These are phyloP conservation scores for Zalophus californianus DNA, from an alignment of 2,797 vertebrate species.

Conservation along the genomic window DNA sequence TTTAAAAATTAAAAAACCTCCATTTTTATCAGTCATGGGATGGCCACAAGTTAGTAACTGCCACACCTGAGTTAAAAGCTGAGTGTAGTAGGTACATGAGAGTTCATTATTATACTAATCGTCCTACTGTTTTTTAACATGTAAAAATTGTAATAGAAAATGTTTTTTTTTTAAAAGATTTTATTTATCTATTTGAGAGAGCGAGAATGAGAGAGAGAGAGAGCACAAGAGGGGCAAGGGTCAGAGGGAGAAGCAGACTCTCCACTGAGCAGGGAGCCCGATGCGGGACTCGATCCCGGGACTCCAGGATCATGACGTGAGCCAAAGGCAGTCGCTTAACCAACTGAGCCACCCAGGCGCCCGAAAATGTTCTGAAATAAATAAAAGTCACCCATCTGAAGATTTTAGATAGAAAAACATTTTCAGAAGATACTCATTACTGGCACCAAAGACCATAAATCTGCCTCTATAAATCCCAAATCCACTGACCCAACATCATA, in stretches of 20 bases:
- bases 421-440: constrained; percentile 25
- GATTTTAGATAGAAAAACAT: background rate
- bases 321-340: too few relatives aligned
- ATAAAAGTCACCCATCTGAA: background rate
- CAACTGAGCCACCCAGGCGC: too few relatives aligned
- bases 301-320: too few relatives aligned
- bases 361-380: background rate
- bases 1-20: background rate
- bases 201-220: too few relatives aligned
- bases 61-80: constrained; percentile 33
- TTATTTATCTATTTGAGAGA: too few relatives aligned
- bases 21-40: background rate
- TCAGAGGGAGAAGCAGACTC: too few relatives aligned
- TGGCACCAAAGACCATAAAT: background rate
- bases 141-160: background rate
- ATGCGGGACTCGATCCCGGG: too few relatives aligned
- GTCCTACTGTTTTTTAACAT: background rate
- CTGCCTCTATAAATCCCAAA: background rate
- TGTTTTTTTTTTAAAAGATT: background rate
- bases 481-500: background rate
- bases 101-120: constrained; percentile 1
- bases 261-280: too few relatives aligned
- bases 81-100: background rate
- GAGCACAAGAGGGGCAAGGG: too few relatives aligned
- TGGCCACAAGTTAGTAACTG: background rate